These are phyloP conservation scores for Drosophila seguyi DNA, from an alignment of 1,140 invertebrate species.

Conservation along the genomic window DNA sequence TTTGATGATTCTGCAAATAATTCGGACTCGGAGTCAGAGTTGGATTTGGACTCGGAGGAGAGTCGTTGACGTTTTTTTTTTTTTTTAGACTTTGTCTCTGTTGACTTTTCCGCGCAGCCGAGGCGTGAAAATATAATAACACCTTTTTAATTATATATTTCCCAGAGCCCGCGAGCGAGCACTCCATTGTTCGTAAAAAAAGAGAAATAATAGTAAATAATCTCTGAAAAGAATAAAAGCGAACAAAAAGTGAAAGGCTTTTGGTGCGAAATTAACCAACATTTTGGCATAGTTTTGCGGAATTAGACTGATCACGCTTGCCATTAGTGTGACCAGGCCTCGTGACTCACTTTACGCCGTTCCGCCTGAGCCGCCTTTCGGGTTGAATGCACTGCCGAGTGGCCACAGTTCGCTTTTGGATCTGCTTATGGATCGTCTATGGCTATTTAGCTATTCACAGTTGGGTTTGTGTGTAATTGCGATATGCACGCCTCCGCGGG, in stretches of 20 bases:
- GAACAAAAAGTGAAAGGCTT: constrained; percentile 67
- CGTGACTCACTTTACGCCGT: constrained; percentile 12
- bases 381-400: constrained; percentile 56
- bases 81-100: constrained; percentile 57
- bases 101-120: constrained; percentile 63
- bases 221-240: constrained; percentile 19
- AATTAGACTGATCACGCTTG: constrained; percentile 69
- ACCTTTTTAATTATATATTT: constrained; percentile 80
- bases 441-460: constrained; percentile 27
- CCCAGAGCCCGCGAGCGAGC: not conserved
- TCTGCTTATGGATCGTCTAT: not conserved
- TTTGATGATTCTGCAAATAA: constrained; percentile 83
- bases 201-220: not conserved
- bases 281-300: constrained; percentile 58
- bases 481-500: not conserved
- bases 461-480: constrained; percentile 19
- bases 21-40: constrained; percentile 53
- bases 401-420: constrained; percentile 15
- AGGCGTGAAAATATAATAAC: constrained; percentile 83
- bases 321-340: constrained; percentile 32
- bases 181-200: not conserved
- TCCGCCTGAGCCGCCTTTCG: not conserved
- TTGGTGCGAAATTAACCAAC: constrained; percentile 61
- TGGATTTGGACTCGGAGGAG: constrained; percentile 14
- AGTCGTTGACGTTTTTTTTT: constrained; percentile 72